These are phyloP conservation scores for Anthoptus insignis DNA, from an alignment of 2,888 invertebrate species.

Conservation along the genomic window DNA sequence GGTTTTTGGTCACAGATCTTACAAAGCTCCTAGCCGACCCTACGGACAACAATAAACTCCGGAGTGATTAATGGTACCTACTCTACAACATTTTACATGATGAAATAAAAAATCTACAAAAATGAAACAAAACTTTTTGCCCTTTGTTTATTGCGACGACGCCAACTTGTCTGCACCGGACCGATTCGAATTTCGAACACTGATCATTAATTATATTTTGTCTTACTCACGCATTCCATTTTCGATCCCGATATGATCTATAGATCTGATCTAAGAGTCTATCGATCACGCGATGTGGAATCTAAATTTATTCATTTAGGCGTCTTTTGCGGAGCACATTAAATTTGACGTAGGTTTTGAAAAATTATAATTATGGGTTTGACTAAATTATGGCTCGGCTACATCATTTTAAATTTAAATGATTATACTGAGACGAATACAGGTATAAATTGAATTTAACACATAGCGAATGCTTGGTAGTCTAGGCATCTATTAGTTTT, in stretches of 20 bases:
- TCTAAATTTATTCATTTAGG: slow-evolving; percentile 85
- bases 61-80: slow-evolving; percentile 76
- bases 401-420: slow-evolving; percentile 9
- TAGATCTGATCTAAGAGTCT: slow-evolving; percentile 84
- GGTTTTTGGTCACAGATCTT: slow-evolving; percentile 60
- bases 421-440: too few species aligned
- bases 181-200: slow-evolving; percentile 83
- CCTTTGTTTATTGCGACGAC: slow-evolving; percentile 84
- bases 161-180: slow-evolving; percentile 85
- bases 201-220: slow-evolving; percentile 86
- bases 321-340: slow-evolving; percentile 76
- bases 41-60: slow-evolving; percentile 80
- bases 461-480: too few species aligned
- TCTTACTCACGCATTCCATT: slow-evolving; percentile 87
- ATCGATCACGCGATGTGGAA: slow-evolving; percentile 84
- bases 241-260: slow-evolving; percentile 84
- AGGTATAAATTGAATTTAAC: too few species aligned
- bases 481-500: too few species aligned
- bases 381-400: slow-evolving; percentile 4
- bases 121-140: slow-evolving; percentile 75
- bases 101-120: slow-evolving; percentile 69
- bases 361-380: slow-evolving; percentile 16
- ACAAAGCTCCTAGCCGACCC: slow-evolving; percentile 76
- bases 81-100: slow-evolving; percentile 78
- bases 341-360: slow-evolving; percentile 50